These are phyloP conservation scores for Diogma glabrata DNA, from an alignment of 2,888 invertebrate genomes.

Conservation along the genomic window DNA sequence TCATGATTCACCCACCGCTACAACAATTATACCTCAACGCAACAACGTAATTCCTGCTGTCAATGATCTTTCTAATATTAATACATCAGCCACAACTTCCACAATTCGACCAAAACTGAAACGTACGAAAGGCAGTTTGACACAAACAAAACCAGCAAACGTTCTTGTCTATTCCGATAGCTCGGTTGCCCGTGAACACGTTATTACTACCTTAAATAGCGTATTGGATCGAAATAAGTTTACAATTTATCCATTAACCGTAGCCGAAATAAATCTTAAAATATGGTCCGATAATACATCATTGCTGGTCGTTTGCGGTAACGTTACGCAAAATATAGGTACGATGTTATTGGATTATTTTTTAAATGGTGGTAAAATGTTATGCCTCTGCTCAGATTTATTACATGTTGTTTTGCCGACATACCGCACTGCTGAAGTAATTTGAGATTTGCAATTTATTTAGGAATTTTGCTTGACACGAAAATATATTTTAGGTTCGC, in stretches of 20 bases:
- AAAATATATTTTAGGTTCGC: constrained; percentile 44
- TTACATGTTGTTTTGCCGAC: constrained; percentile 65
- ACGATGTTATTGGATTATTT: constrained; percentile 58
- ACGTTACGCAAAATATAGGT: constrained; percentile 52
- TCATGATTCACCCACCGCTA: background rate
- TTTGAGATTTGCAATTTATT: constrained; percentile 11
- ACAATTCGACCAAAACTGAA: constrained; percentile 25
- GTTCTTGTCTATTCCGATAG: constrained; percentile 74
- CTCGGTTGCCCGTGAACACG: constrained; percentile 57
- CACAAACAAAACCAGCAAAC: constrained; percentile 58
- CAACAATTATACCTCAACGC: background rate
- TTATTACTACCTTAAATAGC: constrained; percentile 54
- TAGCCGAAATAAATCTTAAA: constrained; percentile 29
- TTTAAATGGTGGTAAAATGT: constrained; percentile 58
- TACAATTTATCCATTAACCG: constrained; percentile 48
- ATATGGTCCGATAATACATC: constrained; percentile 47
- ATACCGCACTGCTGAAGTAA: constrained; percentile 72
- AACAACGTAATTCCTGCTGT: too few species aligned
- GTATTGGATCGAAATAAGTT: constrained; percentile 64
- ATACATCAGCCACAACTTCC: background rate
- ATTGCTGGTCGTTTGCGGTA: constrained; percentile 67
- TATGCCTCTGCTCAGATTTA: constrained; percentile 71
- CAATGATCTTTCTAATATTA: too few species aligned
- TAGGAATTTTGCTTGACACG: constrained; percentile 15
- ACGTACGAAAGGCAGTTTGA: constrained; percentile 30